Percentiles rank a stretch among this genome's conserved stretches.
phyloP scores from a whole-genome alignment of 2,888 invertebrate genomes.

The Napeogenes inachia region DNA sequence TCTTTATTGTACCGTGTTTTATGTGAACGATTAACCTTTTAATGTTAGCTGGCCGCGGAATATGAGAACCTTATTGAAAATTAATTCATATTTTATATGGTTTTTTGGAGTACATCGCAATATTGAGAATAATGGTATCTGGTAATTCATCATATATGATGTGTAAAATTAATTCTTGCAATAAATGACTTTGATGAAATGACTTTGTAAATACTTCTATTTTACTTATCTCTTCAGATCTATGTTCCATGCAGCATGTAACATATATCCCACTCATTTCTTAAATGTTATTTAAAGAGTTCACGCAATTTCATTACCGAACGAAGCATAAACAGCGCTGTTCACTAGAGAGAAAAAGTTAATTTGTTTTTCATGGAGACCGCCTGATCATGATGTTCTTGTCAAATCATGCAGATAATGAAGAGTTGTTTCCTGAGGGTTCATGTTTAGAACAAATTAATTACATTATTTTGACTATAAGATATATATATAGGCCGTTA shows the following conservation, averaged over 20 bases:
- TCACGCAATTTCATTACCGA: conserved; percentile 31
- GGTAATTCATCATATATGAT: too few relatives aligned
- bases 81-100: conserved; percentile 15
- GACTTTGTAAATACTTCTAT: too few relatives aligned
- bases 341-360: conserved; percentile 48
- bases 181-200: too few relatives aligned
- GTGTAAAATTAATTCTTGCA: too few relatives aligned
- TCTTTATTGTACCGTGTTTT: conserved; percentile 75
- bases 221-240: too few relatives aligned
- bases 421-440: conserved; percentile 43
- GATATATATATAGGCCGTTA: conserved; percentile 7
- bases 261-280: too few relatives aligned
- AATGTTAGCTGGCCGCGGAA: conserved; percentile 61
- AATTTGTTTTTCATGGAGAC: conserved; percentile 65
- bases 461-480: neutral
- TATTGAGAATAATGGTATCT: too few relatives aligned
- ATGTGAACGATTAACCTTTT: conserved; percentile 77
- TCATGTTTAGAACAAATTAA: neutral
- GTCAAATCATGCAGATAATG: conserved; percentile 71
- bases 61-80: conserved; percentile 35
- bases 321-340: conserved; percentile 46
- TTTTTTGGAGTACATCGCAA: too few relatives aligned
- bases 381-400: conserved; percentile 57
- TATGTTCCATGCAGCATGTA: too few relatives aligned
- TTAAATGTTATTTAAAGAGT: too few relatives aligned